Percentiles rank a stretch among this genome's conserved stretches.
Evolutionary conservation across 2,888 invertebrate species (phyloP).

Genomic region (Chymomyza procnemis): DNA sequence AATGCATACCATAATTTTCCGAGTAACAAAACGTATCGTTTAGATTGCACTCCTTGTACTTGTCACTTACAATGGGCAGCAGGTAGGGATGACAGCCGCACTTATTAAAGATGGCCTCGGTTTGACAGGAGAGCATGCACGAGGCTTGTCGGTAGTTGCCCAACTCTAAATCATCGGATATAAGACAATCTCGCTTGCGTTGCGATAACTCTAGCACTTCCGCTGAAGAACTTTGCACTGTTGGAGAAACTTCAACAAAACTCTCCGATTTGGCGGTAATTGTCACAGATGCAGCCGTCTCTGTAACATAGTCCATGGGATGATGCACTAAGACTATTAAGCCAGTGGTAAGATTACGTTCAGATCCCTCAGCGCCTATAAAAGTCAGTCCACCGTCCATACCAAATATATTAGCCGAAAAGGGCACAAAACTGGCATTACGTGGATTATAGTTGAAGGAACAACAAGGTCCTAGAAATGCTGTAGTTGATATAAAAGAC

Average conservation of each 20-base stretch:
- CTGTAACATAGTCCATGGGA: slow-evolving; percentile 77
- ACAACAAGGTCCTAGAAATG: slow-evolving; percentile 76
- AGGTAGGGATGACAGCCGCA: slow-evolving; percentile 77
- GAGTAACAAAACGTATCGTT: slow-evolving; percentile 75
- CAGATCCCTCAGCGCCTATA: slow-evolving; percentile 76
- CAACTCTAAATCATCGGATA: slow-evolving; percentile 69
- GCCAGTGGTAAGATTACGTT: slow-evolving; percentile 75
- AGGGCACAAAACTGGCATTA: slow-evolving; percentile 74
- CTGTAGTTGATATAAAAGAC: slow-evolving; percentile 75
- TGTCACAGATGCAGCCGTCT: slow-evolving; percentile 74
- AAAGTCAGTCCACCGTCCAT: slow-evolving; percentile 75
- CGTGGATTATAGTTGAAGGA: slow-evolving; percentile 78
- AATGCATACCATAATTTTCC: slow-evolving; percentile 67
- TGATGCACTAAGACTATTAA: slow-evolving; percentile 77
- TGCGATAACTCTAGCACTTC: slow-evolving; percentile 76
- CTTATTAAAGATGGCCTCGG: slow-evolving; percentile 65
- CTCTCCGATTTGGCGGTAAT: slow-evolving; percentile 76
- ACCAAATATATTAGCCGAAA: slow-evolving; percentile 76
- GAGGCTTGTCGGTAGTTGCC: slow-evolving; percentile 75
- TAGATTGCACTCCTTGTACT: slow-evolving; percentile 72
- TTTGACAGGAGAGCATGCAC: slow-evolving; percentile 75
- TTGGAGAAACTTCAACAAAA: slow-evolving; percentile 77
- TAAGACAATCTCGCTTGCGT: slow-evolving; percentile 76
- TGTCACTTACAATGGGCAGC: slow-evolving; percentile 61
- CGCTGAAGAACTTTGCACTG: slow-evolving; percentile 72